Base-by-base conservation (phyloP, 53 echinoderm and acorn worm genomes). In the Actinopyga echinites region DNA sequence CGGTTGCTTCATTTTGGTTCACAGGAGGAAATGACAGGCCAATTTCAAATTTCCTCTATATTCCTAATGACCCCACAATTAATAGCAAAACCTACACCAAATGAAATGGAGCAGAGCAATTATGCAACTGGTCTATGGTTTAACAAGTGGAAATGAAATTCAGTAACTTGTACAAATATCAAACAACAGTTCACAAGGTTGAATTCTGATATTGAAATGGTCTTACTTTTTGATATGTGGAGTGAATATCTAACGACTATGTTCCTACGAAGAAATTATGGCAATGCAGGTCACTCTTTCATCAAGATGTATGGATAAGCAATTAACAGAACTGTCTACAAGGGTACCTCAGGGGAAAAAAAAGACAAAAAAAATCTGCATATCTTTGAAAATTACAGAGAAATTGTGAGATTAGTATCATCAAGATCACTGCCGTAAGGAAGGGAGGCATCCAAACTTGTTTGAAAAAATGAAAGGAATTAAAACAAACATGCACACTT, bases 51-150 rank as follows among this genome's bases (percentile, higher is more conserved):
- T 77, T 77, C 77, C 77, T 77, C 28, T 56, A 77, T 77, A 53
- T 77, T 77, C 77, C 32, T 77, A 77, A 77, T 77, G 77, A 77
- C 77, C 77, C 77, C 77, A 77, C 77, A 77, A 77, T 77, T 77
- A 77, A 56, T 21, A 77, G 77, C 56, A 56, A 77, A 77, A 53
- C 42, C 71, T 40, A 26, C 37, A 71, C 44, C 42, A 40, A 71
- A 40, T 71, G 71, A 43, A 71, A 49, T 54, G 53, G 56, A 77
- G 30, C 49, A 55, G 77, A 32, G 57, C 49, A 77, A 55, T 77
- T 56, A 77, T 77, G 29, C 54, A 77, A 53, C 77, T 77, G 77
- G 77, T 77, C 77, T 77, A 21, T 56, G 77, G 77, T 32, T 77
- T 71, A 71, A 71, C 32, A 30, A 53, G 12, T 77, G 21, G 9